Percentiles rank a stretch among this genome's conserved stretches.
phyloP scores from a whole-genome alignment of 2,888 invertebrate genomes.

The Tenodera sinensis region DNA sequence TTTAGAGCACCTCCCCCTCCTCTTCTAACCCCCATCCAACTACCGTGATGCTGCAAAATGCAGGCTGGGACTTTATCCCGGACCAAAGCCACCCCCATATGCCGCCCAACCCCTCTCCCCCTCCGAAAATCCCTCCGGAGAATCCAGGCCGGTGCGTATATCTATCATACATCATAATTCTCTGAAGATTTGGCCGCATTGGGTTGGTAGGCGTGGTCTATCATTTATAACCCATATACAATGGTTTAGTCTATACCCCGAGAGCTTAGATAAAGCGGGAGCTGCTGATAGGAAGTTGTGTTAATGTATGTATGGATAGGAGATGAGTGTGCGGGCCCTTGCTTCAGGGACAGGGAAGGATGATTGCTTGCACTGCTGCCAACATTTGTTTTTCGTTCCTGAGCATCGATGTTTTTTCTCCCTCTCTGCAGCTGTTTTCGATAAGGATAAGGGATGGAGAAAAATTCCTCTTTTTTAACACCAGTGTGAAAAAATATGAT shows the following conservation, averaged over 20 bases:
- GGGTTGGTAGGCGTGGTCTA: slow-evolving; percentile 27
- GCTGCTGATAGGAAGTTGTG: background rate
- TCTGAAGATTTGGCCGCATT: slow-evolving; percentile 27
- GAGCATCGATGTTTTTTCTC: background rate
- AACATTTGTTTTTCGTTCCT: slow-evolving; percentile 3
- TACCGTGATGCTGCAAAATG: background rate
- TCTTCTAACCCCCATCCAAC: background rate
- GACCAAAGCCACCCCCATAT: background rate
- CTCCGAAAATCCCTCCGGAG: background rate
- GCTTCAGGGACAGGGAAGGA: background rate
- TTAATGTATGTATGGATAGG: background rate
- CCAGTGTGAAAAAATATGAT: background rate
- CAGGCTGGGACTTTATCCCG: slow-evolving; percentile 16
- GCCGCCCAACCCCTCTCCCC: background rate
- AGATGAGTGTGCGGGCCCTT: slow-evolving; percentile 1
- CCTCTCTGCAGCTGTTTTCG: background rate
- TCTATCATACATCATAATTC: slow-evolving; percentile 27
- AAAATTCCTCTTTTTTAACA: background rate
- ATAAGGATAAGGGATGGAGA: background rate
- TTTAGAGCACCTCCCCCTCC: slow-evolving; percentile 12
- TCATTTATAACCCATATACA: slow-evolving; percentile 24
- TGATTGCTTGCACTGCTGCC: background rate
- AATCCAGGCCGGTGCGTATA: background rate
- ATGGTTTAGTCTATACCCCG: slow-evolving; percentile 13
- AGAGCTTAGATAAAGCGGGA: slow-evolving; percentile 12